Percentiles rank a stretch among this genome's conserved stretches.
phyloP scores from a whole-genome alignment of 2,888 invertebrate species.

The Rotaria macrura region DNA sequence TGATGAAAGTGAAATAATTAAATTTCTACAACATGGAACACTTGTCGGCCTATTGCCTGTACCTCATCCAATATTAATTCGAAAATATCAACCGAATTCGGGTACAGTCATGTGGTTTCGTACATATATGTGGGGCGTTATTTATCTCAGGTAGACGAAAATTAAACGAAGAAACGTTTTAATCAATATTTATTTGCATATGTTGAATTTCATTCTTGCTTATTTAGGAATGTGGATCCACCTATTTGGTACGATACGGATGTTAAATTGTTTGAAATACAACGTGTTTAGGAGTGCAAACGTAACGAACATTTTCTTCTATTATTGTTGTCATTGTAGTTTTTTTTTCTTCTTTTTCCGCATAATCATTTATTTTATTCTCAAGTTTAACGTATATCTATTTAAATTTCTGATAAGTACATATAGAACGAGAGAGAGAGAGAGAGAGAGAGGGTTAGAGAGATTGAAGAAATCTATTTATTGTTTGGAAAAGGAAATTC shows the following conservation, averaged over 20 bases:
- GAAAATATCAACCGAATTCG: slow-evolving; percentile 95
- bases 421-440: background rate
- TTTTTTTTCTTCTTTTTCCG: background rate
- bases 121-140: slow-evolving; percentile 98
- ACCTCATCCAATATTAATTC: slow-evolving; percentile 93
- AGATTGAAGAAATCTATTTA: no score
- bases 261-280: slow-evolving; percentile 79
- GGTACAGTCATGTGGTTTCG: slow-evolving; percentile 99
- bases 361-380: background rate
- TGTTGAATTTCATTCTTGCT: no score
- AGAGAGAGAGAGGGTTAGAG: background rate
- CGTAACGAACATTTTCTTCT: background rate
- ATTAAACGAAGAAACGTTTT: background rate
- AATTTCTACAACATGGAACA: slow-evolving; percentile 95
- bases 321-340: background rate
- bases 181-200: slow-evolving; percentile 31
- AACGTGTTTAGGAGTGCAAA: slow-evolving; percentile 23
- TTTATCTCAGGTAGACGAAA: slow-evolving; percentile 67
- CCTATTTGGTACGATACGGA: slow-evolving; percentile 99
- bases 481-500: background rate
- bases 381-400: background rate
- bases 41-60: slow-evolving; percentile 91
- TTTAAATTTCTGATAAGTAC: background rate
- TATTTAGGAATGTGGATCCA: slow-evolving; percentile 79
- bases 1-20: slow-evolving; percentile 96